These are phyloP conservation scores for Dolichomitus sp. DNA, from an alignment of 2,888 invertebrate genomes.

Conservation along the genomic window DNA sequence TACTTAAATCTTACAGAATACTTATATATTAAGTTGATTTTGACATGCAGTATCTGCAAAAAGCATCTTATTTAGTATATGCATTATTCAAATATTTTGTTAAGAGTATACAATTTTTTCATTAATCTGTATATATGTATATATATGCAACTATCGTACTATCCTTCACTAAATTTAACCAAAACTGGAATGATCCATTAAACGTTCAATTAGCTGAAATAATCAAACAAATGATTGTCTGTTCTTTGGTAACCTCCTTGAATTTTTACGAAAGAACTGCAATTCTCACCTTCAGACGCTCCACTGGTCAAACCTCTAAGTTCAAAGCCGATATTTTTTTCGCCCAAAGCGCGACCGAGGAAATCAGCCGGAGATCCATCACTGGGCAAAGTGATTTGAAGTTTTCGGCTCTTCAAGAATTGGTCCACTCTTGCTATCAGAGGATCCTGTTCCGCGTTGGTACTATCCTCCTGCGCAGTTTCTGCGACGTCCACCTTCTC, in stretches of 20 bases:
- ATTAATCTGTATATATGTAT: too few relatives aligned
- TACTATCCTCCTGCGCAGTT: constrained; percentile 47
- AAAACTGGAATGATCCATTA: background rate
- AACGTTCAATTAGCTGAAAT: background rate
- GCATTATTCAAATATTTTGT: background rate
- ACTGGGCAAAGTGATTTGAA: constrained; percentile 78
- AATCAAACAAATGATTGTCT: background rate
- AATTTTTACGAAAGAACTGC: background rate
- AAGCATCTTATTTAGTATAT: background rate
- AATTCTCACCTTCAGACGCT: constrained; percentile 82
- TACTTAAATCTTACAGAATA: background rate
- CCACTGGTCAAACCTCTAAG: constrained; percentile 78
- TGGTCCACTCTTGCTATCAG: constrained; percentile 80
- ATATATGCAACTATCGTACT: background rate
- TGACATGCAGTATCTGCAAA: background rate
- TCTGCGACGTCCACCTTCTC: constrained; percentile 76
- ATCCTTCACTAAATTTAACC: background rate
- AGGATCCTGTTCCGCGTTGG: constrained; percentile 74
- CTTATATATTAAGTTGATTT: background rate
- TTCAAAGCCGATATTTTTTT: constrained; percentile 78
- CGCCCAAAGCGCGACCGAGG: constrained; percentile 82
- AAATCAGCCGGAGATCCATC: constrained; percentile 82
- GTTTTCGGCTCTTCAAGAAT: constrained; percentile 79
- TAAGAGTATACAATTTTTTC: too few relatives aligned
- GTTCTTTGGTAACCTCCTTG: background rate